A percentile compares a stretch with the other conserved stretches of the same genome.
Evolutionary conservation across 64 coral and sea anemone genomes (phyloP).

Genomic region (Porites lutea): DNA sequence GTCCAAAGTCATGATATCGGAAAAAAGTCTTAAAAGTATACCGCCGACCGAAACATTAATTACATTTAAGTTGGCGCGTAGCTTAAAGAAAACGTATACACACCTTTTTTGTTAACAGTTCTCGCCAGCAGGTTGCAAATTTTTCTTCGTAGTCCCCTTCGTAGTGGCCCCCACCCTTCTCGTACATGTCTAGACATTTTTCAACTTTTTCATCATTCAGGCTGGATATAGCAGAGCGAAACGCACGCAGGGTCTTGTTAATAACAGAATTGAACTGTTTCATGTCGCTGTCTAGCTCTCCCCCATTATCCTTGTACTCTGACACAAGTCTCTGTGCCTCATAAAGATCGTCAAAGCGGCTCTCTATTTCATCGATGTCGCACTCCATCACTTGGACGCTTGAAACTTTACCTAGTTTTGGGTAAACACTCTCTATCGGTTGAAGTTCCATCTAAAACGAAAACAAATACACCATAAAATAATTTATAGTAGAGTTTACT

Average conservation of each 20-base stretch:
- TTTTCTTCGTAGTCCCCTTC: background rate
- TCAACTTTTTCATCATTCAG: background rate
- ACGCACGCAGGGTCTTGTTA: background rate
- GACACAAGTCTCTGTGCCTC: background rate
- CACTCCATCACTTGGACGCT: background rate
- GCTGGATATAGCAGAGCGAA: constrained; percentile 1
- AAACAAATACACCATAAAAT: background rate
- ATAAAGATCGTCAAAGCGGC: constrained; percentile 1
- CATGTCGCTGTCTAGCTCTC: background rate
- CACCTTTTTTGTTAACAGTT: background rate
- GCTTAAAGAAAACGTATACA: background rate
- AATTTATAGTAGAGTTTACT: no score
- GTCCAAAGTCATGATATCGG: no score
- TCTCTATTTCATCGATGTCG: constrained; percentile 4
- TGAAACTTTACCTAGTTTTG: background rate
- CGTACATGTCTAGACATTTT: background rate
- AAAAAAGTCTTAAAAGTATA: no score
- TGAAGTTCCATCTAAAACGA: background rate
- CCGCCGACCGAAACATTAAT: no score
- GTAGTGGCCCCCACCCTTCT: background rate
- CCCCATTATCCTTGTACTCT: background rate
- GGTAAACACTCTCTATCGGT: background rate
- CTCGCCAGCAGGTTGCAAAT: background rate
- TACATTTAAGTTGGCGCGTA: no score
- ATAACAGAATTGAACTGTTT: background rate